Conservation (phyloP, 2,797 vertebrate genomes). For the Linurgus olivaceus region DNA sequence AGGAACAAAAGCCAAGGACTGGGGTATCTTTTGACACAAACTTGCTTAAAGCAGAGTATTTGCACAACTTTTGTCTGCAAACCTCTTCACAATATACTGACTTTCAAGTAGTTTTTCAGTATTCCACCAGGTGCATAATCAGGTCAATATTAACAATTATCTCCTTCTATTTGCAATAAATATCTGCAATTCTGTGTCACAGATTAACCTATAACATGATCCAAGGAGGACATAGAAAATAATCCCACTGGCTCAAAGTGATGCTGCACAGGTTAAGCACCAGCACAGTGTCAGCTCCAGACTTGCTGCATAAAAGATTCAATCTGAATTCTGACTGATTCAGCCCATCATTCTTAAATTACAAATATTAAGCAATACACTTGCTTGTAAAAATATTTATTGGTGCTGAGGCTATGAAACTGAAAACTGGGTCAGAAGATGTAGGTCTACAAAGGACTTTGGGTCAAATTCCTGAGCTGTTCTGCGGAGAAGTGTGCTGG, state of each 20-base stretch:
- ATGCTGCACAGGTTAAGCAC: neutral
- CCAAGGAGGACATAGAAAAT: neutral
- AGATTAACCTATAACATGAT: neutral
- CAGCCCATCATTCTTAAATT: neutral
- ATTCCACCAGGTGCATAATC: neutral
- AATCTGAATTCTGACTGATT: neutral
- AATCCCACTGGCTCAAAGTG: neutral
- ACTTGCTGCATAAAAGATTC: neutral
- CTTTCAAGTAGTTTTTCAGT: neutral
- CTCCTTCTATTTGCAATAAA: neutral
- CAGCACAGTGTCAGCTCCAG: neutral
- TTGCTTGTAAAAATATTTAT: slow-evolving; percentile 63
- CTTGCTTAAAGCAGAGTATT: neutral
- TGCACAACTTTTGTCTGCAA: neutral
- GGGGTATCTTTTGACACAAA: neutral
- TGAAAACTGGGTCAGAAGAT: slow-evolving; percentile 29
- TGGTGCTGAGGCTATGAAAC: slow-evolving; percentile 17
- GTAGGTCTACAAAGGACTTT: slow-evolving; percentile 28
- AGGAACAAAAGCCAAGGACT: neutral
- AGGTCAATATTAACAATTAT: neutral
- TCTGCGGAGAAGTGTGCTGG: slow-evolving; percentile 36
- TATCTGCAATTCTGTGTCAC: neutral
- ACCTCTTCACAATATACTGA: neutral
- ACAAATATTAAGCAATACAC: slow-evolving; percentile 25
- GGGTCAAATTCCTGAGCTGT: slow-evolving; percentile 39